A percentile compares a stretch with the other conserved stretches of the same genome.
phyloP scores from a whole-genome alignment of 1,140 invertebrate species.

The Leucophenga varia region DNA sequence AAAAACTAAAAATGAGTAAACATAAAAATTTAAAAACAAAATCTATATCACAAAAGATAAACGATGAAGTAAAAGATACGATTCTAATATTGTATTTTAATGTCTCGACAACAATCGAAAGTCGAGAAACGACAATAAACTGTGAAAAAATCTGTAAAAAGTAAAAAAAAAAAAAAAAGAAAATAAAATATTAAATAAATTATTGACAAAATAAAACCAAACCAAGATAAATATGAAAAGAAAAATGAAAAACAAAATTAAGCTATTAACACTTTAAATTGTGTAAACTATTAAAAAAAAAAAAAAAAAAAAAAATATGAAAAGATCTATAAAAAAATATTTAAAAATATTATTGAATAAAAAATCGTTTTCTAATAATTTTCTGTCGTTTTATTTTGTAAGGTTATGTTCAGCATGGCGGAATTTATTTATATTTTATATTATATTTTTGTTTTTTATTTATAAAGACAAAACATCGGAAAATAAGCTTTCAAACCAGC shows the following conservation, averaged over 20 bases:
- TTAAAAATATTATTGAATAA: constrained; percentile 22
- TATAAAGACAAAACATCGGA: no score
- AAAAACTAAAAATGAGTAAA: neutral
- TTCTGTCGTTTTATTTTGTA: constrained; percentile 17
- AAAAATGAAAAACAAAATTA: constrained; percentile 4
- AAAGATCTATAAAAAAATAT: constrained; percentile 25
- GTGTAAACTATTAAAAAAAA: constrained; percentile 28
- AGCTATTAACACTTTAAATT: constrained; percentile 5
- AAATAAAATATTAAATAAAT: constrained; percentile 4
- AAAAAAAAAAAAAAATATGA: constrained; percentile 36
- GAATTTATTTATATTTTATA: no score
- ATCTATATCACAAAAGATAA: no score
- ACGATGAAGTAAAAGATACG: no score
- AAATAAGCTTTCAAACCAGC: no score
- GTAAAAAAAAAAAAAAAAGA: constrained; percentile 17
- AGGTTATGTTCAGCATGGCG: no score
- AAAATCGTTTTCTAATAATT: constrained; percentile 56
- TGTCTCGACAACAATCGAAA: constrained; percentile 55
- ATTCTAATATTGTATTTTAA: constrained; percentile 51
- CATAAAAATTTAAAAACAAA: neutral
- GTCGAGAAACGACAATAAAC: constrained; percentile 58
- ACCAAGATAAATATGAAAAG: constrained; percentile 7
- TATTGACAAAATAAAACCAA: constrained; percentile 19
- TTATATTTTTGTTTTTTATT: no score
- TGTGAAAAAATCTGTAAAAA: constrained; percentile 56